Evolutionary conservation across 92 coral and sea anemone genomes (phyloP).

Genomic region (Galaxea fascicularis): DNA sequence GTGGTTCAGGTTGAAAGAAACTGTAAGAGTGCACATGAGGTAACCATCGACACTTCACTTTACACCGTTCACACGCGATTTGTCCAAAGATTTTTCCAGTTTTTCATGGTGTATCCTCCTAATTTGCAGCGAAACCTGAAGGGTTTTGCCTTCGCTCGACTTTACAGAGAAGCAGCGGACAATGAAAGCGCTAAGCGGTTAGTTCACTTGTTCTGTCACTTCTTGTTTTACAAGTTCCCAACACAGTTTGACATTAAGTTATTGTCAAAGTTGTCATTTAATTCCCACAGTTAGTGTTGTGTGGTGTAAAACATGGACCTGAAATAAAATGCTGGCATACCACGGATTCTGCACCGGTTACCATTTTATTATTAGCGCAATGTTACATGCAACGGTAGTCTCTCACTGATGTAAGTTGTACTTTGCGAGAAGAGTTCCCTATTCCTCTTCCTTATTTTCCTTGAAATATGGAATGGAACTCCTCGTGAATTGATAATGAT

Average conservation of each 20-base stretch:
- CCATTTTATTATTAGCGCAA: no score
- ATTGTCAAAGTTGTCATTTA: no score
- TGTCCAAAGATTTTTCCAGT: background rate
- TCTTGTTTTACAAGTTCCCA: background rate
- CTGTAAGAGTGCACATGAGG: constrained; percentile 78
- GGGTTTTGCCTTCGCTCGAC: constrained; percentile 92
- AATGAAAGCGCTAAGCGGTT: constrained; percentile 85
- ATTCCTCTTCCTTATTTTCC: no score
- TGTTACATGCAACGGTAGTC: no score
- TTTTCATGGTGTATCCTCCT: constrained; percentile 1
- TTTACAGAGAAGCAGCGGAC: constrained; percentile 89
- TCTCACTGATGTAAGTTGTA: no score
- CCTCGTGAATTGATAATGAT: no score
- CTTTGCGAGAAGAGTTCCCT: no score
- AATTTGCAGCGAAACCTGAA: constrained; percentile 86
- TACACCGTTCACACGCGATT: background rate
- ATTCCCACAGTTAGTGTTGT: no score
- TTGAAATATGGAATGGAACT: no score
- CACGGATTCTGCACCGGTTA: no score
- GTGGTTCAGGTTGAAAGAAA: constrained; percentile 78
- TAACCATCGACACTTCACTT: constrained; percentile 12
- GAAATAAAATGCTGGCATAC: no score
- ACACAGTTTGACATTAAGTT: background rate
- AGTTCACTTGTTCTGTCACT: background rate
- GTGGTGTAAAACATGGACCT: no score